These are phyloP conservation scores for Aporophyla lueneburgensis DNA, from an alignment of 2,888 invertebrate species.

Conservation along the genomic window DNA sequence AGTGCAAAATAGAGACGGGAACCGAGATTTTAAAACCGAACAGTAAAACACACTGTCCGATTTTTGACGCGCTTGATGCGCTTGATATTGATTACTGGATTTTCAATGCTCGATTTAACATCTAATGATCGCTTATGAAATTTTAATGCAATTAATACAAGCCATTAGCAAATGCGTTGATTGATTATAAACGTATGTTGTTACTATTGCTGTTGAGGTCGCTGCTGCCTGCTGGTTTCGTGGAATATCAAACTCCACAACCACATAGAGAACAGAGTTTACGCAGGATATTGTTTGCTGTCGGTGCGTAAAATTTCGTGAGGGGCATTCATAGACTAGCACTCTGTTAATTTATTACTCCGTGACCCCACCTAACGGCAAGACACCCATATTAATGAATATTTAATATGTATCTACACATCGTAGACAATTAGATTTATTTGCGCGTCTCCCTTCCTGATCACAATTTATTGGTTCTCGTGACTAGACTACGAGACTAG, in stretches of 20 bases:
- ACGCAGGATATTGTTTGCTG: background rate
- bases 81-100: too few species aligned
- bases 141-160: background rate
- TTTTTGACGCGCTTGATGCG: too few species aligned
- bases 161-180: background rate
- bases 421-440: slow-evolving; percentile 60
- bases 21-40: too few species aligned
- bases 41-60: too few species aligned
- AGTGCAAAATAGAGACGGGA: too few species aligned
- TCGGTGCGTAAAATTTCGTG: background rate
- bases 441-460: slow-evolving; percentile 58
- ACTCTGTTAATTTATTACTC: slow-evolving; percentile 23
- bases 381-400: slow-evolving; percentile 48
- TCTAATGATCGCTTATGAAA: too few species aligned
- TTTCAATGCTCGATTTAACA: too few species aligned
- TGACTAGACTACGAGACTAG: slow-evolving; percentile 60
- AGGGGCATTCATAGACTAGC: background rate
- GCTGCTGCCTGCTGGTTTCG: background rate
- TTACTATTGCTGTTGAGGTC: background rate
- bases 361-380: slow-evolving; percentile 5
- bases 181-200: background rate
- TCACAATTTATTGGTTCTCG: slow-evolving; percentile 69
- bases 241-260: background rate
- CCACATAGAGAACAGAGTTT: background rate
- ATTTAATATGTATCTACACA: slow-evolving; percentile 43